These are phyloP conservation scores for Gobionotothen gibberifrons DNA, from an alignment of 2,797 vertebrate species.

Conservation along the genomic window DNA sequence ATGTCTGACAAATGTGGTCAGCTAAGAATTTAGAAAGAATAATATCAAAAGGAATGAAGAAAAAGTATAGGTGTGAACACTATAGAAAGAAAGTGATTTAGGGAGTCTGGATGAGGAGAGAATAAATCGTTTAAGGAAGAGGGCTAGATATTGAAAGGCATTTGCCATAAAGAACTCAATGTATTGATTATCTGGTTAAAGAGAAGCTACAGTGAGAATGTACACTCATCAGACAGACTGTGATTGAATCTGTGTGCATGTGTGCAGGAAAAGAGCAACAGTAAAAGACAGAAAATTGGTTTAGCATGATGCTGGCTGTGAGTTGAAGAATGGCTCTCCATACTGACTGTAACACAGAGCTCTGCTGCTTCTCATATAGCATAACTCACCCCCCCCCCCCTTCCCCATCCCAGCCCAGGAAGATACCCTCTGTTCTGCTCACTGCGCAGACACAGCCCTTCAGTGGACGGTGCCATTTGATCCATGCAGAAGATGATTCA, in stretches of 20 bases:
- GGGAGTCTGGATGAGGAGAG: slow-evolving; percentile 1
- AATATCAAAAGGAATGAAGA: neutral
- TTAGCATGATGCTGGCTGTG: slow-evolving; percentile 37
- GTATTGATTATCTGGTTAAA: slow-evolving; percentile 88
- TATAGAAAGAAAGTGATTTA: slow-evolving; percentile 3
- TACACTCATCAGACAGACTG: slow-evolving; percentile 80
- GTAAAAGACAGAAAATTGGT: neutral
- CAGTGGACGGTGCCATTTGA: slow-evolving; percentile 81
- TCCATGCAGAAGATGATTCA: slow-evolving; percentile 81
- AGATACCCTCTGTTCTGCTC: slow-evolving; percentile 63
- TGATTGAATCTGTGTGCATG: slow-evolving; percentile 66
- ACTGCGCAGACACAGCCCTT: slow-evolving; percentile 70
- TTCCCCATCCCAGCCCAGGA: slow-evolving; percentile 40
- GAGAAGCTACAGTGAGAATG: slow-evolving; percentile 80
- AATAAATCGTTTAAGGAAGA: neutral
- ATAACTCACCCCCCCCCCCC: slow-evolving; percentile 4
- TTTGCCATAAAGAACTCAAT: slow-evolving; percentile 66
- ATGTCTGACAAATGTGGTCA: no score
- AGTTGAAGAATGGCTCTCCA: slow-evolving; percentile 38
- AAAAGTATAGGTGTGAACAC: neutral
- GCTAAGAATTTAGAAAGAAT: neutral
- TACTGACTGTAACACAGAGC: slow-evolving; percentile 14
- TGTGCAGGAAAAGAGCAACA: neutral
- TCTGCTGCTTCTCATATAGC: slow-evolving; percentile 30
- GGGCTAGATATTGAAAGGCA: slow-evolving; percentile 35